Base-by-base conservation (phyloP, 2,113 vertebrate genomes). In the Ciconia boyciana region DNA sequence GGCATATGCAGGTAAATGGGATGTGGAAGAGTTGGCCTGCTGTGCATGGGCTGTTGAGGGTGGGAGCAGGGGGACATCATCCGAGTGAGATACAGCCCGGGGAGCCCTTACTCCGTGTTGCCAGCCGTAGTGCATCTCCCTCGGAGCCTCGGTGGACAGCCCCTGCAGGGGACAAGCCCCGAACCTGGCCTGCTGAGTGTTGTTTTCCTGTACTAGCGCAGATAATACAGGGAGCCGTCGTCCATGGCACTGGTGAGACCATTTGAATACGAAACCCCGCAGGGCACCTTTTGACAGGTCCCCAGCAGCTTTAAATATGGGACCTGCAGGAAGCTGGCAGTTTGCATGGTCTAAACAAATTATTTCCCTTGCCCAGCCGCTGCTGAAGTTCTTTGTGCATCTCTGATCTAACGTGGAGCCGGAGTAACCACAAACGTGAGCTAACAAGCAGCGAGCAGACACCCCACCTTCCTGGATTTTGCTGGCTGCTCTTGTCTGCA, bases 81-180 rank as follows among this genome's bases (percentile, higher is more conserved):
- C 16, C 1, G 22, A 22, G 25, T 8, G 49, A 49, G 68, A 2
- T 5, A 5, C 21, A 39, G 80, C 69, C 32, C 1, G 1, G 19
- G 29, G 62, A 54, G 55, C 17, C 79, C 18, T 24, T 9, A 0
- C 22, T 32, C 18, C 2, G 0, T 6, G 0, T 61, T 66, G 5
- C 44, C 26, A 10, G 9, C 6, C 49, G 34, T 16, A 3, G 22
- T 34, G 34, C 43, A 9, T 36, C 19, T 26, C 41, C 69, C 78
- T 26, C 8, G 2, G 52, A 66, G 83, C 48, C 52, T 44, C 11
- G 3, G 36, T 14, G 72, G 31, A 11, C 34, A 13, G 25, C 8
- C 28, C 19, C 32, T 14, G 49, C 48, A 16, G 49, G 58, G 64
- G 7, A 46, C 22, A 43, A 36, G 3, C 58, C 74, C 72, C 49